Evolutionary conservation across 1,140 invertebrate genomes (phyloP), one percentile per base, ranked within the genome.

Genomic region (Megalopta genalis): DNA sequence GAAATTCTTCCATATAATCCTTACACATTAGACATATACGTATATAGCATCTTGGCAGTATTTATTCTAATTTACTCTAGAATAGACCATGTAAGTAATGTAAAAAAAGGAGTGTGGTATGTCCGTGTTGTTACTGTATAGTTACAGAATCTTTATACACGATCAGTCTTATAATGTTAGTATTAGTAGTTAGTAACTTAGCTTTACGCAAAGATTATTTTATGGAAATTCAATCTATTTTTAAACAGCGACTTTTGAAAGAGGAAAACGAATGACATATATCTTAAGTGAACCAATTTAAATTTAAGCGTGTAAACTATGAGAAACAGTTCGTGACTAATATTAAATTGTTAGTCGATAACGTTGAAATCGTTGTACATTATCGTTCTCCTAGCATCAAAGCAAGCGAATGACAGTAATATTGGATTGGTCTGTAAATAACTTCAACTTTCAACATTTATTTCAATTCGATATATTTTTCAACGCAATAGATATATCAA

Each of bases 211-310:
- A 77, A 64, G 37, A 21, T 69, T 70, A 69, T 69, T 69, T 81
- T 64, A 70, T 77, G 54, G 64, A 77, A 81, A 75, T 66, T 39
- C 25, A 65, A 69, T 80, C 59, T 80, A 80, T 80, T 80, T 80
- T 80, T 63, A 21, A 57, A 68, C 63, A 25, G 21, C 25, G 14
- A 39, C 21, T n/a, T 74, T 66, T 25, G 37, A 71, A 23, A 25
- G n/a, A 23, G 21, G n/a, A 16, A 18, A 72, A n/a, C 9, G 16
- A 66, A 37, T 23, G 32, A 37, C 52, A 32, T 46, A 46, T 23
- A 23, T 62, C n/a, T 0, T 75, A 59, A 46, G 32, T 9, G 27
- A 60, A 39, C 67, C 0, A 7, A 73, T 69, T 71, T 77, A 63
- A 23, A 60, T 52, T 16, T 23, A 54, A 70, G 49, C 18, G 3